Evolutionary conservation across 2,888 invertebrate species (phyloP), one percentile per base, ranked within the genome.

Genomic region (Phanerotoma sp.): DNA sequence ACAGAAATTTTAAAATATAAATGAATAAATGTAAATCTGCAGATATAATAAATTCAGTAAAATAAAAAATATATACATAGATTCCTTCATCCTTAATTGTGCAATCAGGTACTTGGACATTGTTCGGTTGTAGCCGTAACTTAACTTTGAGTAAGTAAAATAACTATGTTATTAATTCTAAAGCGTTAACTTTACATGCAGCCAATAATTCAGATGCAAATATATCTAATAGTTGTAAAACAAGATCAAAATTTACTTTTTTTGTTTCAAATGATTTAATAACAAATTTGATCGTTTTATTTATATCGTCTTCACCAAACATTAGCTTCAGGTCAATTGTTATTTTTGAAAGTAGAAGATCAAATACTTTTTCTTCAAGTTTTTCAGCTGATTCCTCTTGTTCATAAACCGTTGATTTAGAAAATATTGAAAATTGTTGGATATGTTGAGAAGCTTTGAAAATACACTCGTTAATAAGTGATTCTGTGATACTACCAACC

Each of bases 161-260:
- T 22, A 15, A 15, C 56, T 54, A 54, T 41, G 51, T 47, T 52
- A 55, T 44, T 46, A 20, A 48, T 47, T 48, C 53, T 1, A 54
- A 45, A 37, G 68, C 64, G 56, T 63, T 62, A 16, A 59, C 56
- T 55, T 66, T 68, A 59, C 70, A 71, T 1, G 69, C 65, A 44
- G 69, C 65, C 32, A 75, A 64, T 32, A 75, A 35, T 58, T 75
- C 71, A 15, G 74, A 75, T 16, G 69, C 66, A 41, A 73, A 45
- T 54, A 71, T 66, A 57, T 82, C 81, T 56, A 81, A 74, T 33
- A 81, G 67, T 65, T 81, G 81, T 62, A 81, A 66, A 54, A 73
- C 71, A 22, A 81, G 68, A 66, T 82, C 81, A 57, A 77, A 69
- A 64, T 82, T 82, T 45, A 81, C 78, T 60, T 76, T 79, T 54